Conservation (phyloP, 2,888 invertebrate genomes). For the Phortica okadai region DNA sequence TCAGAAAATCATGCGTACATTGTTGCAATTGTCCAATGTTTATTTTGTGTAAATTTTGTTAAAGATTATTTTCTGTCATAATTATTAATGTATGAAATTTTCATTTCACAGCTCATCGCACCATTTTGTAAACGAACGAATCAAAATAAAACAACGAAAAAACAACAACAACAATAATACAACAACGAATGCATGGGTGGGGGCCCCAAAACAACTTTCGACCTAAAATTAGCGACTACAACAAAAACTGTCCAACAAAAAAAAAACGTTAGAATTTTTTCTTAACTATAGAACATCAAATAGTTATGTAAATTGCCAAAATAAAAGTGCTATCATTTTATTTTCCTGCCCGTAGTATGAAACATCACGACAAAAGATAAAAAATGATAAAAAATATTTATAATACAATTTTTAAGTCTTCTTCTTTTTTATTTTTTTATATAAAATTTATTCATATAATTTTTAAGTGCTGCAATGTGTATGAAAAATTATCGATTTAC, state of each 20-base stretch:
- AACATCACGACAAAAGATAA: conserved; percentile 31
- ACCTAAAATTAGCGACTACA: conserved; percentile 40
- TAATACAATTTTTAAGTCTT: conserved; percentile 41
- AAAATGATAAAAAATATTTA: conserved; percentile 49
- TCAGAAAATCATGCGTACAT: conserved; percentile 12
- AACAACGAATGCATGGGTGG: conserved; percentile 15
- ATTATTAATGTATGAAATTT: conserved; percentile 24
- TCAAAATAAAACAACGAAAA: conserved; percentile 50
- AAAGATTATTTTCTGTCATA: neutral
- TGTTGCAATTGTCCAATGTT: conserved; percentile 19
- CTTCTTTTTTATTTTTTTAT: conserved; percentile 34
- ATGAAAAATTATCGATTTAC: conserved; percentile 69
- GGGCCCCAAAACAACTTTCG: conserved; percentile 40
- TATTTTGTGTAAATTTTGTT: conserved; percentile 36
- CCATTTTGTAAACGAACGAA: conserved; percentile 68
- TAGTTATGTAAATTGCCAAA: conserved; percentile 13
- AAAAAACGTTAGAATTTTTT: conserved; percentile 65
- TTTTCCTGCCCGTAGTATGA: conserved; percentile 20
- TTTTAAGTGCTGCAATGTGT: conserved; percentile 62
- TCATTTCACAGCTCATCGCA: conserved; percentile 63
- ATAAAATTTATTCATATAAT: conserved; percentile 48
- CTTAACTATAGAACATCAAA: conserved; percentile 56
- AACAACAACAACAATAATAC: conserved; percentile 17
- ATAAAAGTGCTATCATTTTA: conserved; percentile 22
- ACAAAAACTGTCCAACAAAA: conserved; percentile 45